Conservation (phyloP, 2,888 invertebrate genomes). For the Masnerella sp. region DNA sequence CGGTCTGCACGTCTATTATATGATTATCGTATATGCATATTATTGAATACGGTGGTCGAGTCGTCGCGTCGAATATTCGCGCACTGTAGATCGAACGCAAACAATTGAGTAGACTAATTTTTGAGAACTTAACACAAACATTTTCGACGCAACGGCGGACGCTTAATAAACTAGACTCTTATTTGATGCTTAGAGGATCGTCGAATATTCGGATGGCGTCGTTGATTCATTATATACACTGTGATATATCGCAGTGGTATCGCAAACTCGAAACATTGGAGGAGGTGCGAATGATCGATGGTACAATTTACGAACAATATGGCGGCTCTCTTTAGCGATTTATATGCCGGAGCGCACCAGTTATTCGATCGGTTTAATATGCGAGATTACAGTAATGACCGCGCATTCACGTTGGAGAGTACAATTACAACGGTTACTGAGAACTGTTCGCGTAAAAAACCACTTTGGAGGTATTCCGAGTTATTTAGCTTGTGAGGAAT, state of each 20-base stretch:
- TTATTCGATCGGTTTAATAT: too few relatives aligned
- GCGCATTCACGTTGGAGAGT: too few relatives aligned
- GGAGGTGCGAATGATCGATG: constrained; percentile 6
- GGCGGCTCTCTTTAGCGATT: too few relatives aligned
- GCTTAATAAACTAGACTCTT: constrained; percentile 45
- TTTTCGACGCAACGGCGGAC: constrained; percentile 4
- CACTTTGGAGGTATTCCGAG: too few relatives aligned
- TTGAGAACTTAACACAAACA: too few relatives aligned
- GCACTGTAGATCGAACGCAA: too few relatives aligned
- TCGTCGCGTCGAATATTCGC: neutral
- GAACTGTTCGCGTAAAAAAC: too few relatives aligned
- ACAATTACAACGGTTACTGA: too few relatives aligned
- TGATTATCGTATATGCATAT: constrained; percentile 47
- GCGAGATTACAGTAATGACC: too few relatives aligned
- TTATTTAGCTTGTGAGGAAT: too few relatives aligned
- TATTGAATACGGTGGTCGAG: constrained; percentile 24
- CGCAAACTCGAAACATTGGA: constrained; percentile 29
- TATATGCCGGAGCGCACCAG: too few relatives aligned
- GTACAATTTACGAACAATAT: neutral
- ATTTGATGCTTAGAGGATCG: constrained; percentile 50
- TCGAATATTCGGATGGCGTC: constrained; percentile 45
- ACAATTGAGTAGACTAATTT: too few relatives aligned
- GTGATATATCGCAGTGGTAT: constrained; percentile 32
- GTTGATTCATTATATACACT: constrained; percentile 42
- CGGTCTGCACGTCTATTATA: constrained; percentile 50